A percentile compares a stretch with the other conserved stretches of the same genome.
phyloP scores from a whole-genome alignment of 2,888 invertebrate genomes.

The Drosophila mettleri region DNA sequence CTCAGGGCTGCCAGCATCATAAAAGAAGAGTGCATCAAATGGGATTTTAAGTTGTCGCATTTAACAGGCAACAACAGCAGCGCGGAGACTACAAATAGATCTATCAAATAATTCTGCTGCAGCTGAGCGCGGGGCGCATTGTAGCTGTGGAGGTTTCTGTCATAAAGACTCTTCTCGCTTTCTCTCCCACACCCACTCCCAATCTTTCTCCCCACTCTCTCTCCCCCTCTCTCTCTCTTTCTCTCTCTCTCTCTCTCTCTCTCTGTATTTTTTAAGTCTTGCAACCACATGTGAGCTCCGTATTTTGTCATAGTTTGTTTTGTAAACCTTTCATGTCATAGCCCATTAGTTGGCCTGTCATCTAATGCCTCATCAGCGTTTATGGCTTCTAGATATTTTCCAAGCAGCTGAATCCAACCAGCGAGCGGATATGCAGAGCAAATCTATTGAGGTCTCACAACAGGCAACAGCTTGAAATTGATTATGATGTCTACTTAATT shows the following conservation, averaged over 20 bases:
- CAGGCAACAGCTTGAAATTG: not conserved
- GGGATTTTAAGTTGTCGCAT: constrained; percentile 82
- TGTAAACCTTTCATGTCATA: constrained; percentile 71
- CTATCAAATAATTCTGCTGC: constrained; percentile 68
- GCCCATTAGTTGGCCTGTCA: constrained; percentile 68
- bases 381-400: constrained; percentile 60
- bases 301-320: constrained; percentile 62
- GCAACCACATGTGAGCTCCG: constrained; percentile 18
- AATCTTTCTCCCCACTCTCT: not conserved
- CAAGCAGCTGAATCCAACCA: constrained; percentile 30
- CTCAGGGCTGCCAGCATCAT: constrained; percentile 53
- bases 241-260: not conserved
- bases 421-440: constrained; percentile 22
- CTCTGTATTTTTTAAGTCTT: constrained; percentile 29
- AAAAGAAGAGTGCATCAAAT: constrained; percentile 81
- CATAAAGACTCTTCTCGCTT: constrained; percentile 38
- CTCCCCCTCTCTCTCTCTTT: not conserved
- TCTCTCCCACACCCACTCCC: not conserved
- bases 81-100: constrained; percentile 78
- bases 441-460: constrained; percentile 19
- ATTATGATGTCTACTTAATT: no score
- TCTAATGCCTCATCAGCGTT: constrained; percentile 54
- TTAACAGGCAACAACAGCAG: constrained; percentile 64
- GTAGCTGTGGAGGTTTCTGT: constrained; percentile 54
- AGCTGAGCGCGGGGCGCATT: constrained; percentile 45